Percentiles rank a stretch among this genome's conserved stretches.
phyloP scores from a whole-genome alignment of 2,113 vertebrate genomes.

The Herpetotheres cachinnans region DNA sequence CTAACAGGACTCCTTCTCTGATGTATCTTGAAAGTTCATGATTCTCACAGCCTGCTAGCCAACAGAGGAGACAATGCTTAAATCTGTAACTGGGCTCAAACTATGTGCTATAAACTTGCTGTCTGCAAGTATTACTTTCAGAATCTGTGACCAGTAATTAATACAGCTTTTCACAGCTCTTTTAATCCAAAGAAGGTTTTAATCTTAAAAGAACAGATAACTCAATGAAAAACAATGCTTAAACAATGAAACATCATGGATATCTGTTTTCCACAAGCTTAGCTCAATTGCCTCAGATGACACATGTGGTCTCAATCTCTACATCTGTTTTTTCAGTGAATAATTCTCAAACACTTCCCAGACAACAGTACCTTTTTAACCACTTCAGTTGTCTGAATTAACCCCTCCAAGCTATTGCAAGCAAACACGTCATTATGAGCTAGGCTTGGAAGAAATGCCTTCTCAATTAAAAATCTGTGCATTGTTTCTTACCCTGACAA shows the following conservation, averaged over 20 bases:
- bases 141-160: not conserved
- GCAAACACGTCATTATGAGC: not conserved
- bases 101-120: rapidly evolving
- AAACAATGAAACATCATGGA: not conserved
- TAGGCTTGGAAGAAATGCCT: not conserved
- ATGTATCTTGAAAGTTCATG: not conserved
- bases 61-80: not conserved
- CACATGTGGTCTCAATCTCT: not conserved
- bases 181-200: not conserved
- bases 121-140: not conserved
- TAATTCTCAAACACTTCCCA: not conserved
- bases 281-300: not conserved
- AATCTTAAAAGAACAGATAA: not conserved
- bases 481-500: not conserved
- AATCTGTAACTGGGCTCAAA: not conserved
- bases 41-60: not conserved
- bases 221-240: not conserved
- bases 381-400: not conserved
- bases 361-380: not conserved
- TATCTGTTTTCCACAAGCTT: not conserved
- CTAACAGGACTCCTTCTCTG: not conserved
- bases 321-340: not conserved
- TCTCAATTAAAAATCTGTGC: not conserved
- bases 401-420: not conserved
- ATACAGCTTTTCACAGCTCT: not conserved